Evolutionary conservation across 2,113 vertebrate species (phyloP).

Genomic region (Lophotis ruficrista): DNA sequence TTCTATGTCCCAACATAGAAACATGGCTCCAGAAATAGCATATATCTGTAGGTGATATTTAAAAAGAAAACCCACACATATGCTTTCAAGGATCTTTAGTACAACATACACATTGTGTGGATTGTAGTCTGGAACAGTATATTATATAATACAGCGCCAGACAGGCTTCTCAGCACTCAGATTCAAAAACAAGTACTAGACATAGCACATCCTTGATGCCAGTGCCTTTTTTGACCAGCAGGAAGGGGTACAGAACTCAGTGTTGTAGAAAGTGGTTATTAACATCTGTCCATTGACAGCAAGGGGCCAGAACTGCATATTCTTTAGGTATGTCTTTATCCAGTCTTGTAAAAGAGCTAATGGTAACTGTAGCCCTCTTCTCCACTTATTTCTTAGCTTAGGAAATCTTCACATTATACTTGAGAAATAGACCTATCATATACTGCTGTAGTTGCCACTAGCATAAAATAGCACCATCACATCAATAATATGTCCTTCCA

Average conservation of each 20-base stretch:
- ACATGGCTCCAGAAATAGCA: background rate
- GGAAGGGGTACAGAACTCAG: background rate
- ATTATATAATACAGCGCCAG: background rate
- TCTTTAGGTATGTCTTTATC: background rate
- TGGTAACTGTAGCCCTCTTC: background rate
- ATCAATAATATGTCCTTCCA: background rate
- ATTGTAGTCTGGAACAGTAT: background rate
- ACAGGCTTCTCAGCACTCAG: background rate
- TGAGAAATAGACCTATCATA: background rate
- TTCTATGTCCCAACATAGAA: background rate
- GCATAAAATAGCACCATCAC: background rate
- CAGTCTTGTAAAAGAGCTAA: background rate
- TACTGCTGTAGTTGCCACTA: background rate
- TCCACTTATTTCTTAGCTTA: background rate
- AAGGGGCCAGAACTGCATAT: background rate
- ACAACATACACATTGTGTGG: constrained; percentile 33
- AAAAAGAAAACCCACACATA: constrained; percentile 14
- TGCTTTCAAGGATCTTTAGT: background rate
- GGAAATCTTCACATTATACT: background rate
- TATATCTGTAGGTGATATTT: constrained; percentile 26
- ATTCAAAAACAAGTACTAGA: background rate
- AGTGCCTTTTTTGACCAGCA: background rate
- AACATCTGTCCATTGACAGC: background rate
- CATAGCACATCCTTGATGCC: background rate
- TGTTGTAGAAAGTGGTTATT: background rate